Evolutionary conservation across 2,113 vertebrate genomes (phyloP), one percentile per base, ranked within the genome.

Genomic region (Myrmecobius fasciatus): DNA sequence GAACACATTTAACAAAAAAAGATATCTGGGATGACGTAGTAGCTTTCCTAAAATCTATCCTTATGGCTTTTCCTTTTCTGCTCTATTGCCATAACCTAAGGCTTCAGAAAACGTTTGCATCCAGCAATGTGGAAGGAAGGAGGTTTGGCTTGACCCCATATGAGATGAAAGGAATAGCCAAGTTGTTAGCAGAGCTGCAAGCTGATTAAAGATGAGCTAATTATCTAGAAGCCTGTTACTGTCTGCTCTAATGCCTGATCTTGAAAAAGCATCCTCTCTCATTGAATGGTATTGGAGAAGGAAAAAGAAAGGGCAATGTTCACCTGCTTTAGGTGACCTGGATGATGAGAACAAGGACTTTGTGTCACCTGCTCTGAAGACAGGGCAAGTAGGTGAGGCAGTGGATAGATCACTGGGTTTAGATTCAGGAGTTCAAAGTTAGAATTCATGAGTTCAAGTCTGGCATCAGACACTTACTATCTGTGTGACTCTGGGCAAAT

Each of bases 271-370:
- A 99, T 99, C 6, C 96, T 99, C 98, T 99, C 99, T 56, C 99
- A 99, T 22, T 98, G 46, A 99, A 99, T 98, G 99, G 99, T 97
- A 98, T 99, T 1, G 99, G 99, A 99, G 99, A 99, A 99, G 99
- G 99, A 92, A 99, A 99, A 98, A 99, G 99, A 98, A 99, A 99
- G 0, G 99, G 99, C 96, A 99, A 99, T 0, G 99, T 99, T 9
- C 99, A 99, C 56, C 99, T 99, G 99, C 99, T 99, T 0, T 99
- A 99, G 97, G 97, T 99, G 25, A 98, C 98, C 48, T 99, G 99
- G 99, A 99, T 99, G 99, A 98, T 99, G 99, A 98, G 99, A 90
- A 99, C 99, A 99, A 98, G 99, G 48, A 99, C 99, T 95, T 98
- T 99, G 98, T 98, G 99, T 52, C 99, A 99, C 89, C 99, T 99